Conservation (phyloP, 2,113 vertebrate genomes). For the Mellivora capensis region DNA sequence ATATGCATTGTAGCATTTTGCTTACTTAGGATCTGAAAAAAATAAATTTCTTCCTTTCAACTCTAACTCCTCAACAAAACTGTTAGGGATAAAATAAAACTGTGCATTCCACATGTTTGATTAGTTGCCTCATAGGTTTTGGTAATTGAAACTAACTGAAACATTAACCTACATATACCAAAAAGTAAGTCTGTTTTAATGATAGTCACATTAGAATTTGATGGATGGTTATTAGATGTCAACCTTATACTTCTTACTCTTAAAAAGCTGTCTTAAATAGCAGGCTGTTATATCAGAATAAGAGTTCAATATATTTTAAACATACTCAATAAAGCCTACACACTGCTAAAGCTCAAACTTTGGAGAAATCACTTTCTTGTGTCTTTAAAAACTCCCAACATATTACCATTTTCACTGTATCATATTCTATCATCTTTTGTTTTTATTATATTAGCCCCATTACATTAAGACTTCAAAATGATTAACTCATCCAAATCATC, state of each 20-base stretch:
- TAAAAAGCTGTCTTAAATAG: slow-evolving; percentile 37
- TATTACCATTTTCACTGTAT: background rate
- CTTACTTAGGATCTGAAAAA: background rate
- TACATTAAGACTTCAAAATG: background rate
- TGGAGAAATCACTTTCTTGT: background rate
- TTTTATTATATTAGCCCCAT: background rate
- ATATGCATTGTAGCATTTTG: background rate
- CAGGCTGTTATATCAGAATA: background rate
- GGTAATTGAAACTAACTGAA: slow-evolving; percentile 49
- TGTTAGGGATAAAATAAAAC: background rate
- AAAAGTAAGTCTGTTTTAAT: slow-evolving; percentile 44
- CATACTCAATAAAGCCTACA: background rate
- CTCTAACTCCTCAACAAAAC: background rate
- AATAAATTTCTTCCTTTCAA: background rate
- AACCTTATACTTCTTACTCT: background rate
- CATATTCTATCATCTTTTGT: background rate
- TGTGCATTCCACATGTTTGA: background rate
- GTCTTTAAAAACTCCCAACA: slow-evolving; percentile 12
- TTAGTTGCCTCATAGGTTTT: background rate
- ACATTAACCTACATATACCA: slow-evolving; percentile 26
- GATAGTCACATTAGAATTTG: slow-evolving; percentile 41
- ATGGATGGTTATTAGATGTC: slow-evolving; percentile 41
- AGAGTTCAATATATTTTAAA: slow-evolving; percentile 22
- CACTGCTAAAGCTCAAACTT: background rate
- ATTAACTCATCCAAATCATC: background rate